Conservation (phyloP, 1,140 invertebrate genomes). For the Neodiprion fabricii region DNA sequence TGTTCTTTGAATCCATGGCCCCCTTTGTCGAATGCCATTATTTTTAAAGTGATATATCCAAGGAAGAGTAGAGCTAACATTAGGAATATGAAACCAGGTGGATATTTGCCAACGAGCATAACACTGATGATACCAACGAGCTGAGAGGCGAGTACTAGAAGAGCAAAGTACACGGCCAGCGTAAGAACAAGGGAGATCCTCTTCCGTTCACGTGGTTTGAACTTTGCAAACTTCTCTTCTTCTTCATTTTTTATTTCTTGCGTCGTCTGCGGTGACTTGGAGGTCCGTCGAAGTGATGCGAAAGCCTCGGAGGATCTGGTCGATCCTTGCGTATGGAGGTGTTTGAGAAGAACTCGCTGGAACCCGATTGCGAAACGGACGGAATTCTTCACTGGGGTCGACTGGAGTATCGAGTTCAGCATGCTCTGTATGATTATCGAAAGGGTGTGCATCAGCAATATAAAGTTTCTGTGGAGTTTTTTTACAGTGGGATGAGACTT, state of each 20-base stretch:
- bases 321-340: neutral
- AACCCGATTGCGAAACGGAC: neutral
- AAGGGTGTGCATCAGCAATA: neutral
- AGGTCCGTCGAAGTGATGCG: neutral
- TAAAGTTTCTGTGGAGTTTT: slow-evolving; percentile 47
- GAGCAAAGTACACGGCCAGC: slow-evolving; percentile 49
- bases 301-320: neutral
- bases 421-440: neutral
- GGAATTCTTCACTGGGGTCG: neutral
- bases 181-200: slow-evolving; percentile 33
- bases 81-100: slow-evolving; percentile 56
- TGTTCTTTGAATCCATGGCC: neutral
- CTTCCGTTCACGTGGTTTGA: slow-evolving; percentile 35
- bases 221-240: slow-evolving; percentile 21
- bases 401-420: neutral
- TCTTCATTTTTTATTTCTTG: slow-evolving; percentile 16
- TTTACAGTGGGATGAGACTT: slow-evolving; percentile 49
- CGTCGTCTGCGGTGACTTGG: slow-evolving; percentile 18
- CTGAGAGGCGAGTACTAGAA: slow-evolving; percentile 44
- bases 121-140: slow-evolving; percentile 41
- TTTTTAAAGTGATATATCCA: slow-evolving; percentile 47
- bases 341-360: slow-evolving; percentile 1
- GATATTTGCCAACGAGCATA: slow-evolving; percentile 46
- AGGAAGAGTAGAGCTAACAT: slow-evolving; percentile 45
- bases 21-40: slow-evolving; percentile 42